Evolutionary conservation across 2,797 vertebrate species (phyloP).

Genomic region (Cacajao melanocephalus): DNA sequence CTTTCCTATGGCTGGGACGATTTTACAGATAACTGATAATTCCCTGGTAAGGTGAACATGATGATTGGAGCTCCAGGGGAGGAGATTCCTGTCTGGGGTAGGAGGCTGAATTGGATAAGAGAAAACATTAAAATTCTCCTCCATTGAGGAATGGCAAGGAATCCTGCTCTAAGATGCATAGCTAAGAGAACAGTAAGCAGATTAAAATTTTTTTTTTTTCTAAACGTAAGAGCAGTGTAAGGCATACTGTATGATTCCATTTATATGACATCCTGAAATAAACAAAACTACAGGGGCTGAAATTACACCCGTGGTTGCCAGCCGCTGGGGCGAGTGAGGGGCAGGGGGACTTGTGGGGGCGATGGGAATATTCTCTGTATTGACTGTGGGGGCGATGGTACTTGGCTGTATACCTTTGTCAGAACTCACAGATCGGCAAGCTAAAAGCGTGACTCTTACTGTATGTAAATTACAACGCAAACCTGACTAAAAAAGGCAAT

Average conservation of each 20-base stretch:
- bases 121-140: background rate
- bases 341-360: background rate
- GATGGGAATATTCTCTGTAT: background rate
- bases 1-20: background rate
- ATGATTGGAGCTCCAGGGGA: fast-evolving
- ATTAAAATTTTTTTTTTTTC: background rate
- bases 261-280: background rate
- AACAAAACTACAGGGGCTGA: background rate
- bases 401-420: background rate
- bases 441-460: background rate
- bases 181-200: background rate
- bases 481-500: background rate
- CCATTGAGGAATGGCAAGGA: background rate
- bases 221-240: background rate
- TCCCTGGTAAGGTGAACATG: background rate
- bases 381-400: background rate
- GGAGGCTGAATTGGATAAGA: background rate
- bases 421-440: background rate
- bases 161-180: background rate
- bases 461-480: background rate
- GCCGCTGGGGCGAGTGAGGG: background rate
- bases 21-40: background rate
- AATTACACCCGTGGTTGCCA: background rate
- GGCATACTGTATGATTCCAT: fast-evolving
- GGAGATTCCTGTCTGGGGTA: background rate